Conservation (phyloP, 2,888 invertebrate genomes). For the Parapristionchus giblindavisi region DNA sequence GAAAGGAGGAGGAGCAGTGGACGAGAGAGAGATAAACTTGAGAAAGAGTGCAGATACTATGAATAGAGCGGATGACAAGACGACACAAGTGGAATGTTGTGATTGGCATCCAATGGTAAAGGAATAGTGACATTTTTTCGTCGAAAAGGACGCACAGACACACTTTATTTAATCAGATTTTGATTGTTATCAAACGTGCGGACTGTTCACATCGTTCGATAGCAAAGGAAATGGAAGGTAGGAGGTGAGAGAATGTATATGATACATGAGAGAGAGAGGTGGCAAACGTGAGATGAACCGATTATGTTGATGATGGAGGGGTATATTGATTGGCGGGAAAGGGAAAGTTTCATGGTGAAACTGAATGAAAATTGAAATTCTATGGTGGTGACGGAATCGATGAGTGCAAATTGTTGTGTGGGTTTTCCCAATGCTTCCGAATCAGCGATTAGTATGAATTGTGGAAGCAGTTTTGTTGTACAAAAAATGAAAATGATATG, state of each 20-base stretch:
- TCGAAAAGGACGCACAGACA: no score
- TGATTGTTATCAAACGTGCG: no score
- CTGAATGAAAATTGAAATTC: not conserved
- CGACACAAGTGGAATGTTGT: no score
- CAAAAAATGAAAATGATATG: no score
- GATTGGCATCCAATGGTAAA: no score
- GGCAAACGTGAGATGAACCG: not conserved
- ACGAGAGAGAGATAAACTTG: constrained; percentile 12
- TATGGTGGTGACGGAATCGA: not conserved
- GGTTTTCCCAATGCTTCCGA: no score
- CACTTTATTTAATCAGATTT: no score
- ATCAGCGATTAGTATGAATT: no score
- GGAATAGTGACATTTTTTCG: no score
- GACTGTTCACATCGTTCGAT: not conserved
- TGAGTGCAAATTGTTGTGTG: no score
- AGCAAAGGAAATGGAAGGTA: not conserved
- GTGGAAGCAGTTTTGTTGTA: no score
- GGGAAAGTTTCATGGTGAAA: not conserved
- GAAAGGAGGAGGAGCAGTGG: constrained; percentile 3
- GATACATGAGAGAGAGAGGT: not conserved
- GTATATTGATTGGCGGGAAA: not conserved
- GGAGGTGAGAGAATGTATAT: not conserved
- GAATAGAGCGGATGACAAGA: not conserved
- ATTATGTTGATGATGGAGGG: not conserved
- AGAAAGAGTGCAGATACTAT: not conserved